These are phyloP conservation scores for Crax fasciolata DNA, from an alignment of 2,797 vertebrate species.

Conservation along the genomic window DNA sequence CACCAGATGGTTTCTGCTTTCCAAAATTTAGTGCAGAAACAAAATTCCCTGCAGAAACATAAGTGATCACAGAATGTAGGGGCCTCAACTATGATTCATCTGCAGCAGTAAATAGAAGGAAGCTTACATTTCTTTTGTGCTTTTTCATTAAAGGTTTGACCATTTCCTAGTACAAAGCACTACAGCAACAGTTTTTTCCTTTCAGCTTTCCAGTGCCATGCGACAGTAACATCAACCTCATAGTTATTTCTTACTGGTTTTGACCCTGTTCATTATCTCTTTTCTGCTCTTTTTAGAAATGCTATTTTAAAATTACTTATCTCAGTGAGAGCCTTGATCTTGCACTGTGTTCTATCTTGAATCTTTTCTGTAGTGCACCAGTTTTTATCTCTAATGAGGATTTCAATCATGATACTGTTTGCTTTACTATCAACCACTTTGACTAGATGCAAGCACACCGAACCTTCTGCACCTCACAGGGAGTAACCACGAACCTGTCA, in stretches of 20 bases:
- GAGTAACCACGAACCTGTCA: neutral
- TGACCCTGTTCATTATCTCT: slow-evolving; percentile 5
- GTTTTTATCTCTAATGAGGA: slow-evolving; percentile 18
- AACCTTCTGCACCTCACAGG: neutral
- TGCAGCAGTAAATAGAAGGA: neutral
- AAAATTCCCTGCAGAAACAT: neutral
- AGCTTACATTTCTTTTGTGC: neutral
- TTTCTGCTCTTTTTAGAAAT: neutral
- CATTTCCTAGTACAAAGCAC: neutral
- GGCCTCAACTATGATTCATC: neutral
- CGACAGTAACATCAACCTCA: neutral
- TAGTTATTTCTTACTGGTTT: neutral
- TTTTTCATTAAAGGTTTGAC: neutral
- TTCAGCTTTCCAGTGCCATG: neutral
- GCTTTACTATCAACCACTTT: neutral
- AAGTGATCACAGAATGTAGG: neutral
- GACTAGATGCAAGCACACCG: neutral
- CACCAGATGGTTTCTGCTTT: neutral
- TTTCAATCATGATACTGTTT: slow-evolving; percentile 12
- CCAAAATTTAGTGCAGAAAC: neutral
- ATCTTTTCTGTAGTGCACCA: neutral
- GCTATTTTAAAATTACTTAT: neutral
- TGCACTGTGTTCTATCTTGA: neutral
- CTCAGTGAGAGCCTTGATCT: neutral
- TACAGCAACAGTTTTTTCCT: neutral